Evolutionary conservation across 2,797 vertebrate species (phyloP), one percentile per base, ranked within the genome.

Genomic region (Lagorchestes hirsutus): DNA sequence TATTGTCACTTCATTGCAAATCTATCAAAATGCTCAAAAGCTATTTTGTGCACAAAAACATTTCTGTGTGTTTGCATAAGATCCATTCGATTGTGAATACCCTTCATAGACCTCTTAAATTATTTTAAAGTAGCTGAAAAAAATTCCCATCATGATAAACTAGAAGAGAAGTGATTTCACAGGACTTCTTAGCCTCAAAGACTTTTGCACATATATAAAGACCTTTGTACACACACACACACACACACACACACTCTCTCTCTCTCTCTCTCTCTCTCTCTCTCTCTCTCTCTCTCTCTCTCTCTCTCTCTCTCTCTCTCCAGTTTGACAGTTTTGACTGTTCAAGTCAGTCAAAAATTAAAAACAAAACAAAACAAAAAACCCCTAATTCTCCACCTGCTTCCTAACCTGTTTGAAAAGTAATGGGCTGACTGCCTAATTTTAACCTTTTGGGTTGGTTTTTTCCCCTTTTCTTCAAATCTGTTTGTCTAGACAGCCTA

Each of bases 171-270:
- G 67, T 40, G n/a, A 74, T 74, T 40, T 74, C n/a, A 46, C 40
- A 87, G 50, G 22, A 50, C 40, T 46, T 46, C 22, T 87, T 87
- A 87, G 57, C 62, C 27, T 93, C 8, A 55, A 74, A 92, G 27
- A 93, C 5, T 28, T 93, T 46, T 52, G 29, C 55, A 90, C 10
- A 96, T 95, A 96, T 18, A 59, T n/a, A 92, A 52, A 52, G 52
- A 52, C 52, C 5, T 52, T 6, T 52, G 52, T 52, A 5, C 52
- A 52, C 5, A 5, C 52, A 6, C 52, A 52, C 52, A 52, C 52
- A 52, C 52, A 52, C 52, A 52, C 52, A 52, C 52, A 52, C 52
- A 52, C 46, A 1, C 46, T 46, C 46, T 46, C 46, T 46, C 46
- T 46, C 46, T 46, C 46, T 46, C 46, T 46, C 46, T 46, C 46